Conservation (phyloP, 2,888 invertebrate species). For the Dryococelus australis region DNA sequence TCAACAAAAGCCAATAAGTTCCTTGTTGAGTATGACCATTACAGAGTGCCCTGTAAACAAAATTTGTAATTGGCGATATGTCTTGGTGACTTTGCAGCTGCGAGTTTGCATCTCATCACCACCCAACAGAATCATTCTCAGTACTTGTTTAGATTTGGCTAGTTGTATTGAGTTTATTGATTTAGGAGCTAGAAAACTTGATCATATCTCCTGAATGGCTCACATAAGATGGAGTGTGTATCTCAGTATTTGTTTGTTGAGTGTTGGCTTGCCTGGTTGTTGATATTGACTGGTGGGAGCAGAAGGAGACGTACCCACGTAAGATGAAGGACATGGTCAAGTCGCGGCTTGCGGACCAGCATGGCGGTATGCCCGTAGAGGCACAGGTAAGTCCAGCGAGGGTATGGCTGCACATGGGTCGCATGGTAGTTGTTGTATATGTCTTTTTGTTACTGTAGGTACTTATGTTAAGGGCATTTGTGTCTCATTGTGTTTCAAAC, state of each 20-base stretch:
- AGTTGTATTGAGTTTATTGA: constrained; percentile 18
- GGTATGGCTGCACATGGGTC: neutral
- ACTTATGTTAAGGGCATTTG: no score
- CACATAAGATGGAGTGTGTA: constrained; percentile 21
- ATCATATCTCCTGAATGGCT: neutral
- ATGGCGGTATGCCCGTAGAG: constrained; percentile 28
- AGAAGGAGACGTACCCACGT: constrained; percentile 80
- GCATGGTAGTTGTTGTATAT: neutral
- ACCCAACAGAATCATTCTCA: no score
- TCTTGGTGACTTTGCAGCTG: no score
- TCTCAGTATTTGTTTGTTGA: constrained; percentile 27
- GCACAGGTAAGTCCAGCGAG: constrained; percentile 33
- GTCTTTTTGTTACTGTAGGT: no score
- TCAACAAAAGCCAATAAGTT: no score
- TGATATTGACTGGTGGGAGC: constrained; percentile 50
- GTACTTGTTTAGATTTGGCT: constrained; percentile 55
- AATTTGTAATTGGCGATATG: no score
- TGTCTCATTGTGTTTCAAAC: no score
- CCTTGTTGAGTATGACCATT: no score
- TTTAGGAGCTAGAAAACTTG: constrained; percentile 6
- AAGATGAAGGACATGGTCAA: constrained; percentile 80
- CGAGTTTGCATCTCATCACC: no score
- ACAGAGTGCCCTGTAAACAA: no score
- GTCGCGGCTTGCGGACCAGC: constrained; percentile 34
- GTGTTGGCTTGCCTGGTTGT: constrained; percentile 47